phyloP scores from a whole-genome alignment of 2,113 vertebrate genomes.

The Notarius quadriscutis region DNA sequence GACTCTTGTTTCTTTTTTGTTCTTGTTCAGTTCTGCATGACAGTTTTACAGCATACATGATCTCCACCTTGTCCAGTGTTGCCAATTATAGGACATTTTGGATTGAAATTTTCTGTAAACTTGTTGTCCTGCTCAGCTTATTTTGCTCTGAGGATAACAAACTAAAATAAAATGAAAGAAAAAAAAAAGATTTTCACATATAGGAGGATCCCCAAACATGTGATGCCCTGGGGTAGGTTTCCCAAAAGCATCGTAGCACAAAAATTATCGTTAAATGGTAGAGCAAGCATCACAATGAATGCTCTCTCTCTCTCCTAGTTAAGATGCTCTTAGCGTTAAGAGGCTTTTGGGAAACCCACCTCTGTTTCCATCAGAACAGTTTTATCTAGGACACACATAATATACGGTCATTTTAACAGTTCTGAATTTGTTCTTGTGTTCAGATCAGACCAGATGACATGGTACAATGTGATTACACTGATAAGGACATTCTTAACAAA shows the following conservation, averaged over 20 bases:
- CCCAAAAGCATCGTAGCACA: too few species aligned
- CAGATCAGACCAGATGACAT: background rate
- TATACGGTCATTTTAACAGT: background rate
- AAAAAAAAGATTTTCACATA: background rate
- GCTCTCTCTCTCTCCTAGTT: too few species aligned
- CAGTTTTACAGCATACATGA: background rate
- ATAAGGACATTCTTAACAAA: background rate
- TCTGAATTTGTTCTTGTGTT: background rate
- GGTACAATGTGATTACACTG: background rate
- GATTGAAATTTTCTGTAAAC: background rate
- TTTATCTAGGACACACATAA: too few species aligned
- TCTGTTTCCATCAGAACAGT: too few species aligned
- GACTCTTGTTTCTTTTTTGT: background rate
- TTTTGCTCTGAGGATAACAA: too few species aligned
- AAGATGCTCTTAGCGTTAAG: too few species aligned
- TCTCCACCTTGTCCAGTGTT: background rate
- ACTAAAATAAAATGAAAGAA: background rate
- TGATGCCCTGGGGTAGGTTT: background rate
- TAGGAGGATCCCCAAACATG: background rate
- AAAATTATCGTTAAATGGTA: too few species aligned
- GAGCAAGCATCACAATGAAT: too few species aligned
- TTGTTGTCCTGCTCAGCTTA: too few species aligned
- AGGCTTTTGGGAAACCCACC: too few species aligned
- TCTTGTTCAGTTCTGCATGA: background rate
- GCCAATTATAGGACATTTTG: background rate